Evolutionary conservation across 2,797 vertebrate species (phyloP).

Genomic region (Eupleurogrammus muticus): DNA sequence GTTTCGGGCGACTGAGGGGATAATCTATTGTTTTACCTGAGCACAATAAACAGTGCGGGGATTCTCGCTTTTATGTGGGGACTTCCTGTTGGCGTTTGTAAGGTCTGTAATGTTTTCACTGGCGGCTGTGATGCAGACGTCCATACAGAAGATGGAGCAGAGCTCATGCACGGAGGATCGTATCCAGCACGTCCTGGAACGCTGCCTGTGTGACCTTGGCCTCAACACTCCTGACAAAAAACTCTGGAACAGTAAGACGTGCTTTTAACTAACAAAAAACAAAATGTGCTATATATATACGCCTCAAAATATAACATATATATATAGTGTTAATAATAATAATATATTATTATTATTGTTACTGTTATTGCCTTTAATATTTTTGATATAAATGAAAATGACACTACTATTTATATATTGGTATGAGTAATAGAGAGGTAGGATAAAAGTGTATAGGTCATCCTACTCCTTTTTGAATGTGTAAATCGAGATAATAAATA

Average conservation of each 20-base stretch:
- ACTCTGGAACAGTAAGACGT: constrained; percentile 86
- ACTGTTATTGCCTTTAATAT: no score
- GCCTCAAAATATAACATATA: background rate
- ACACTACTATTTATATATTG: no score
- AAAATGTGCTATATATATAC: no score
- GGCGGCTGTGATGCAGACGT: constrained; percentile 70
- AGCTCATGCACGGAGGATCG: constrained; percentile 94
- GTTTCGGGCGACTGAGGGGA: constrained; percentile 14
- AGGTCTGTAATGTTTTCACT: constrained; percentile 16
- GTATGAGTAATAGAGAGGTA: no score
- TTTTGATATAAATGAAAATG: no score
- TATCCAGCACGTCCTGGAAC: constrained; percentile 90
- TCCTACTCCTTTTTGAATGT: no score
- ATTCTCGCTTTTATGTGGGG: constrained; percentile 23
- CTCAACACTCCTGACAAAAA: constrained; percentile 72
- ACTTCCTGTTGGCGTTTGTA: constrained; percentile 40
- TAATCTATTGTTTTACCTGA: constrained; percentile 19
- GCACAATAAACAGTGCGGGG: constrained; percentile 19
- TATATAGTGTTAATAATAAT: no score
- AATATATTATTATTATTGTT: no score
- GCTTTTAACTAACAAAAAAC: background rate
- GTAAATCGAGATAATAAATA: no score
- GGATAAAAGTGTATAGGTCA: no score
- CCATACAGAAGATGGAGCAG: constrained; percentile 87
- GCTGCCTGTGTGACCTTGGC: constrained; percentile 88